Base-by-base conservation (phyloP, 2,797 vertebrate genomes). In the Liasis olivaceus region DNA sequence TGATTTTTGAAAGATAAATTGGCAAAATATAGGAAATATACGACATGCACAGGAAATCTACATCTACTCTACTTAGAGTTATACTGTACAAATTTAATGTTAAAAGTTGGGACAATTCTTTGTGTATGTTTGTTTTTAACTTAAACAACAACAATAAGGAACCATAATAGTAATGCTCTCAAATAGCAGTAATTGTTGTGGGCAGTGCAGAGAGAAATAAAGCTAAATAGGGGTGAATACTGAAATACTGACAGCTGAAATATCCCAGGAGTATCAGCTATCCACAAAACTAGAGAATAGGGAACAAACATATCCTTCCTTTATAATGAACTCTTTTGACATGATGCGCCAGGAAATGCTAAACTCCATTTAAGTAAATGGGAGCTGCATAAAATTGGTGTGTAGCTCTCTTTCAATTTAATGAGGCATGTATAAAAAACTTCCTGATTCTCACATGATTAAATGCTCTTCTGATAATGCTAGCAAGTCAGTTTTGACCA, bases 191-290 rank as follows among this genome's bases (percentile, higher is more conserved):
- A 42, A 7, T 77, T 42, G 31, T 17, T 36, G 20, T 42, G 36
- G 72, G 36, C 72, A 42, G 1, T 77, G 17, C 17, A 77, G 31
- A 42, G 17, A 42, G 20, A 77, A 42, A 77, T 85, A 28, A 58
- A 90, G 93, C 93, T 93, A 96, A 95, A 91, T 90, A 94, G 62
- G 81, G 91, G 58, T 1, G n/a, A 1, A 12, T 59, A 91, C 85
- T 91, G 92, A 95, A 92, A 93, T 93, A 36, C 56, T 54, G 89
- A 91, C 90, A 85, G 59, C 58, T 69, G 86, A 22, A 93, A 93
- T 13, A 89, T 1, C 2, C 1, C 36, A 64, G 12, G 0, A 63
- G 51, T 20, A 85, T 59, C 28, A 31, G 4, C 26, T 54, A 58
- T 6, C 24, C 15, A 24, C 62, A 36, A 58, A 56, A 56, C 62